Evolutionary conservation across 2,888 invertebrate species (phyloP).

Genomic region (Azorinus chamasolen): DNA sequence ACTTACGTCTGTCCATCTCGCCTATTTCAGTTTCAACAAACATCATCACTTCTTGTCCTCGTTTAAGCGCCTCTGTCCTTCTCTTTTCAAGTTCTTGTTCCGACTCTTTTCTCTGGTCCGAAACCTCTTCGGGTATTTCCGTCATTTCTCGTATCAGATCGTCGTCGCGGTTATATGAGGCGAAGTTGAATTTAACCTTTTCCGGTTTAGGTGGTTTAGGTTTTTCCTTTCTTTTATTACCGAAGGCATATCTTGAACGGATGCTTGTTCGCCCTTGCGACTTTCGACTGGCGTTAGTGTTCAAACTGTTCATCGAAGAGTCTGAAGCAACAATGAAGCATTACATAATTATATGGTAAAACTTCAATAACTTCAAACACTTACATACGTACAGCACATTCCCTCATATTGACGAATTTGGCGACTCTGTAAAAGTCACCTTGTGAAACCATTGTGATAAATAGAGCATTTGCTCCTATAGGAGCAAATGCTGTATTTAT

Average conservation of each 20-base stretch:
- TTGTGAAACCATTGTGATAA: no score
- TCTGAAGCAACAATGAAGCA: constrained; percentile 27
- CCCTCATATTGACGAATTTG: no score
- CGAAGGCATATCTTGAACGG: constrained; percentile 52
- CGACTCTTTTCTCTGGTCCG: constrained; percentile 34
- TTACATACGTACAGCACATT: no score
- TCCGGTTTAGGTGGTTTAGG: constrained; percentile 61
- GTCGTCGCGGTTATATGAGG: constrained; percentile 44
- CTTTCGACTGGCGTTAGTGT: constrained; percentile 21
- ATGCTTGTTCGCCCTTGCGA: constrained; percentile 33
- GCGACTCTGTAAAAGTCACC: no score
- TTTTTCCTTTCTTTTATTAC: constrained; percentile 48
- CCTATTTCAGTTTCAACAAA: constrained; percentile 78
- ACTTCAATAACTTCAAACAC: no score
- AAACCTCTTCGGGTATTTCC: constrained; percentile 63
- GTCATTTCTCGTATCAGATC: constrained; percentile 62
- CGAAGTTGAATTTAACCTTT: constrained; percentile 67
- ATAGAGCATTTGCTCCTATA: no score
- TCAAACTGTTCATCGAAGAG: constrained; percentile 37
- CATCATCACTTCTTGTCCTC: constrained; percentile 67
- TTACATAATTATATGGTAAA: no score
- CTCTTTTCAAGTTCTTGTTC: constrained; percentile 33
- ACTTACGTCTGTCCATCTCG: constrained; percentile 79
- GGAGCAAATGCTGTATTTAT: no score
- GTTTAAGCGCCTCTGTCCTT: constrained; percentile 38